A percentile compares a stretch with the other conserved stretches of the same genome.
Evolutionary conservation across 1,140 invertebrate species (phyloP).

Genomic region (Propsilocerus akamusi): DNA sequence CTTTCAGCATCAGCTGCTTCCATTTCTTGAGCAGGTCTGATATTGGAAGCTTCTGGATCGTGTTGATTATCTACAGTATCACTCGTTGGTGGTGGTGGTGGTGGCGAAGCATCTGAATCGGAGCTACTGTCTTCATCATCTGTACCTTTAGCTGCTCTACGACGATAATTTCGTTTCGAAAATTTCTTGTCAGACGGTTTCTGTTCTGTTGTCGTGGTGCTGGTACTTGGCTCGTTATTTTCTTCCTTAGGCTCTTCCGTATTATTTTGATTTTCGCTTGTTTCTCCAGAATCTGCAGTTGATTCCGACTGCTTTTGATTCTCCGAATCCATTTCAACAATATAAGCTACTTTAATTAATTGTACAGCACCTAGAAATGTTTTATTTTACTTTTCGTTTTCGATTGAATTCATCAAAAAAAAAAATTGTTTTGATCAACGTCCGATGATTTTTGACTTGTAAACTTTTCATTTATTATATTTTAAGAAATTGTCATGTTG

Average conservation of each 20-base stretch:
- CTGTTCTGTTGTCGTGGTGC: neutral
- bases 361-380: too few relatives aligned
- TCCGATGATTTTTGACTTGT: too few relatives aligned
- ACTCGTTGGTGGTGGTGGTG: too few relatives aligned
- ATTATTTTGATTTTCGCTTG: neutral
- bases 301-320: neutral
- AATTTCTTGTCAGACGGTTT: neutral
- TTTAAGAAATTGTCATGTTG: too few relatives aligned
- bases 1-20: neutral
- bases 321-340: neutral
- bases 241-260: neutral
- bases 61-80: neutral
- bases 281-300: neutral
- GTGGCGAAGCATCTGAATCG: too few relatives aligned
- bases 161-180: neutral
- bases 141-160: neutral
- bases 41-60: neutral
- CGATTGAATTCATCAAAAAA: too few relatives aligned
- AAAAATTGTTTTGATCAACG: too few relatives aligned
- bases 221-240: neutral
- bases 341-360: too few relatives aligned
- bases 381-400: too few relatives aligned
- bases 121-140: constrained; percentile 1
- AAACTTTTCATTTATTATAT: too few relatives aligned
- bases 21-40: neutral